Evolutionary conservation across 2,797 vertebrate species (phyloP), one percentile per base, ranked within the genome.

Genomic region (Columba guinea): DNA sequence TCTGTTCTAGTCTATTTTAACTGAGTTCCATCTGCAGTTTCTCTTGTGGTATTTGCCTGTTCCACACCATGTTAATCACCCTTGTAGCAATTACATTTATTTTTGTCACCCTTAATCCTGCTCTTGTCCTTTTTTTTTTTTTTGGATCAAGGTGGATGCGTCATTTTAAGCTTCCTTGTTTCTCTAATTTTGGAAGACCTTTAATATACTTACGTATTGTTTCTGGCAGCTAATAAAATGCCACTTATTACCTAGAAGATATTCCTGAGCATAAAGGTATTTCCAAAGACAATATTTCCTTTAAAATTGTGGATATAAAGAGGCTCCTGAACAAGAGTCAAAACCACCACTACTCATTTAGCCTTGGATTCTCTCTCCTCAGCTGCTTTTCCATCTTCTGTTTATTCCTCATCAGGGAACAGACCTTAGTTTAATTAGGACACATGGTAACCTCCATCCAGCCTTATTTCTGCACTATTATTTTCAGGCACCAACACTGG

Each of bases 251-350:
- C 71, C 89, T 84, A 48, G 83, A 90, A 89, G 80, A 88, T 92
- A 70, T 44, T 35, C 17, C 39, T 91, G 28, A 28, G 28, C 41
- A 83, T 75, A 87, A 90, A 58, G 20, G 22, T 48, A 27, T 85
- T 86, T 94, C 84, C 96, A 93, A 96, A 87, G 78, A 75, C 53
- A 97, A 87, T 56, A 93, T 95, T 96, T 87, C 58, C 58, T 84
- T 73, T 90, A 83, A 90, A 83, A 95, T 7, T 37, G 13, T 69
- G 71, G 53, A 26, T 84, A 60, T 68, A 80, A 91, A 93, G 67
- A 94, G 41, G 46, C 23, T 94, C 18, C 67, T 91, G 80, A 92
- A 59, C n/a, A 62, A 27, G 35, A 80, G 4, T 68, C 60, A 87
- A 68, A 60, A 20, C 10, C 59, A 87, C 39, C 44, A 39, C 52